Conservation (phyloP, 2,113 vertebrate species). For the Podiceps cristatus region DNA sequence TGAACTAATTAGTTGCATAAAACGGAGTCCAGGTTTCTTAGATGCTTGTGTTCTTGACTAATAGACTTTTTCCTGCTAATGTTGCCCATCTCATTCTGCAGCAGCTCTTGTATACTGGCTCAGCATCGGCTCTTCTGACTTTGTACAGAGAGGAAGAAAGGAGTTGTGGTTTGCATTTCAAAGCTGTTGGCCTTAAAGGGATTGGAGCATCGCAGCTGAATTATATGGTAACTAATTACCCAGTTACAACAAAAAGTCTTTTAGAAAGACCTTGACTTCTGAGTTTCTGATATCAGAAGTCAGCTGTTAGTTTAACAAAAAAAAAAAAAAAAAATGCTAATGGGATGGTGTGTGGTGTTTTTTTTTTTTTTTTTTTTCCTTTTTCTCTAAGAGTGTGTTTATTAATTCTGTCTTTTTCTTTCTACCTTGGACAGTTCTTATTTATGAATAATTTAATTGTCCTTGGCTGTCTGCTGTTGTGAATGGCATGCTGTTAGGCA, state of each 20-base stretch:
- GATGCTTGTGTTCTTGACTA: not conserved
- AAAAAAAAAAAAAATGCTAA: not conserved
- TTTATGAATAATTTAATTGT: conserved; percentile 63
- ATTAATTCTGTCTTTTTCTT: not conserved
- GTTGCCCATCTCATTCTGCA: not conserved
- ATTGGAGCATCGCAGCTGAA: not conserved
- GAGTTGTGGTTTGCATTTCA: not conserved
- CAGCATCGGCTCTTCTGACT: not conserved
- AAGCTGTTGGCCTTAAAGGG: not conserved
- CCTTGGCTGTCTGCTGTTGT: conserved; percentile 21
- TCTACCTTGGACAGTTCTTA: conserved; percentile 59
- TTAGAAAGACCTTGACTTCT: conserved; percentile 21
- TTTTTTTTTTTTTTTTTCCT: not conserved
- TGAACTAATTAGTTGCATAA: not conserved
- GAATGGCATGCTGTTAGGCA: not conserved
- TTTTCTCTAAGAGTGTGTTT: not conserved
- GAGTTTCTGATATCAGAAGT: not conserved
- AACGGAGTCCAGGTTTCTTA: not conserved
- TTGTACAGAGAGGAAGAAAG: not conserved
- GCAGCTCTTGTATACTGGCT: not conserved
- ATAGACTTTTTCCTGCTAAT: not conserved
- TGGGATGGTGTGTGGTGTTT: not conserved
- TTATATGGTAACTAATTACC: not conserved
- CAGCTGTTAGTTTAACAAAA: not conserved
- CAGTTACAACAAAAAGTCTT: not conserved